Conservation (phyloP, 2,797 vertebrate species). For the Peromyscus aztecus region DNA sequence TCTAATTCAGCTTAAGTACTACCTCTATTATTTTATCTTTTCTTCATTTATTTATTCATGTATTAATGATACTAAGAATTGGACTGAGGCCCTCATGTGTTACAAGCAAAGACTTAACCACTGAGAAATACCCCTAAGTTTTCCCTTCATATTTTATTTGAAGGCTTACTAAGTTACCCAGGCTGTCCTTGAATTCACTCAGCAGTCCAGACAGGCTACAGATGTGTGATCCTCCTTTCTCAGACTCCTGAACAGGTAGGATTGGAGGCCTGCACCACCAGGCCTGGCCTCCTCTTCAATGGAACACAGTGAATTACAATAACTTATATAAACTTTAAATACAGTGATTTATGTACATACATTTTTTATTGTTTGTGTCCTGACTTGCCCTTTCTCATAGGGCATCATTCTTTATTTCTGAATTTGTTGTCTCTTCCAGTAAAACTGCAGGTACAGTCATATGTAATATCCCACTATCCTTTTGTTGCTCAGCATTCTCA, state of each 20-base stretch:
- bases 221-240: background rate
- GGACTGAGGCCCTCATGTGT: background rate
- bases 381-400: background rate
- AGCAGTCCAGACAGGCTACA: background rate
- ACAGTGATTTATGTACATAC: background rate
- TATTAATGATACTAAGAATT: background rate
- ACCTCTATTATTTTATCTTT: no score
- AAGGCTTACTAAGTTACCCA: background rate
- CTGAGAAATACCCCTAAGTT: background rate
- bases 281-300: background rate
- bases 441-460: background rate
- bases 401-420: background rate
- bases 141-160: background rate
- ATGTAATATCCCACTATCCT: background rate
- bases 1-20: background rate
- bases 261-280: background rate
- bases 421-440: background rate
- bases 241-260: background rate
- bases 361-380: background rate
- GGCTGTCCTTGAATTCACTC: background rate
- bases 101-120: background rate
- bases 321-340: slow-evolving; percentile 3
- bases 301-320: background rate
- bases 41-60: background rate
- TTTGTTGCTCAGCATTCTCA: background rate